Evolutionary conservation across 2,888 invertebrate species (phyloP).

Genomic region (Tanypteryx hageni): DNA sequence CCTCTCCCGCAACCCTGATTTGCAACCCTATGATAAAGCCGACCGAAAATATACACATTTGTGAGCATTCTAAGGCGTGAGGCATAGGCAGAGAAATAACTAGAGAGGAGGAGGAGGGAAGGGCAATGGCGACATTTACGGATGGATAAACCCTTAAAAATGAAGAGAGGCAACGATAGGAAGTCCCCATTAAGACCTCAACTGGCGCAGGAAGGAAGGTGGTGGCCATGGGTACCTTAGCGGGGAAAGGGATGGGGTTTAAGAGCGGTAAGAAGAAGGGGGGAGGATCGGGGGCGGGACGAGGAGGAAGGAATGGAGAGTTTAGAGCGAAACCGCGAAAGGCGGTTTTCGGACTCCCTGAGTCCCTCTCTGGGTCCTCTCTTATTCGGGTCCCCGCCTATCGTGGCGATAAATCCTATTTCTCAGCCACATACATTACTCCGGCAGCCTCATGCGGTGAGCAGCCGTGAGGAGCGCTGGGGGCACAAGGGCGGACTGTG

Average conservation of each 20-base stretch:
- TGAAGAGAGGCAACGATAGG: not conserved
- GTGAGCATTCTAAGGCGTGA: slow-evolving; percentile 54
- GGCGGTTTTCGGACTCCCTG: slow-evolving; percentile 49
- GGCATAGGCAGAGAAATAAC: not conserved
- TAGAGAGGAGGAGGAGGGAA: not conserved
- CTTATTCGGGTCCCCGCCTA: slow-evolving; percentile 25
- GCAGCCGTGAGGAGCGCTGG: not conserved
- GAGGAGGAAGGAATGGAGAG: not conserved
- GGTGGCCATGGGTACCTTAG: not conserved
- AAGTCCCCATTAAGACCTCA: slow-evolving; percentile 52
- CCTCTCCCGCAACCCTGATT: slow-evolving; percentile 34
- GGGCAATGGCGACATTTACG: slow-evolving; percentile 54
- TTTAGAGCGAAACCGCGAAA: slow-evolving; percentile 29
- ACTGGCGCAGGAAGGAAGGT: not conserved
- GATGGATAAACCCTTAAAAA: not conserved
- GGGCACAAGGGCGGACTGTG: not conserved
- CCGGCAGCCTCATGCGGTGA: slow-evolving; percentile 4
- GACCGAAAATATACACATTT: slow-evolving; percentile 60
- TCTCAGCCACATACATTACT: slow-evolving; percentile 48
- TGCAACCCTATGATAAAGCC: slow-evolving; percentile 60
- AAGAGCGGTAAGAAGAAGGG: not conserved
- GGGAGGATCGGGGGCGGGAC: not conserved
- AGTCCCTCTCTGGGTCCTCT: slow-evolving; percentile 33
- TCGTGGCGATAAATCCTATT: slow-evolving; percentile 48
- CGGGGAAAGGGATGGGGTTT: not conserved